Evolutionary conservation across 2,113 vertebrate genomes (phyloP), one percentile per base, ranked within the genome.

Genomic region (Taxidea taxus): DNA sequence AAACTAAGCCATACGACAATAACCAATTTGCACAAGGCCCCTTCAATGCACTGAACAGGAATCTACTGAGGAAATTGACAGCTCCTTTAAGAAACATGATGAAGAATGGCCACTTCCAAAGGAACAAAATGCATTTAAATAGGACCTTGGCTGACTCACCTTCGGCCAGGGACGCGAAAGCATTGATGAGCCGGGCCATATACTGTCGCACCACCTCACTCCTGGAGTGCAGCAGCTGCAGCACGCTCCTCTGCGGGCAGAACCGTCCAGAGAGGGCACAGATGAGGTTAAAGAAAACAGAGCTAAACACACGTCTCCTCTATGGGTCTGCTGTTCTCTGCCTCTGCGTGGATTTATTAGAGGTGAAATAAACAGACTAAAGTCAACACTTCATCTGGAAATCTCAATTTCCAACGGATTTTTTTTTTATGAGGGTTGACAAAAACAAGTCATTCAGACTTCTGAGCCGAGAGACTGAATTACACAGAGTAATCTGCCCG

Each of bases 181-280:
- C 99, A 83, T 99, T 99, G 98, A 99, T 97, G 49, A 99, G 99
- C 64, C 99, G 99, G 93, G 99, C 99, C 95, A 97, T 99, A 97
- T 99, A 99, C 85, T 99, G 99, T 49, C 99, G 98, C 94, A 99
- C 99, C 29, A 99, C 98, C 82, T 99, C 99, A 12, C 99, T 99
- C 98, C 98, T 99, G 0, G 99, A 99, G 66, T 98, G 99, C 56
- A 99, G 97, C 94, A 99, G 98, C 60, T 99, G 98, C 49, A 99
- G 98, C 90, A 99, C 98, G 0, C 90, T 99, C 98, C 98, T 99
- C 99, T 99, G 98, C 14, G 94, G 91, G 90, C 15, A 60, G 77
- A 82, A 85, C 13, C 12, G 5, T 7, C 44, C 56, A 42, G 27
- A 39, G 21, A 51, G 47, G 54, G 90, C 85, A 31, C 18, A 0